Percentiles rank a stretch among this genome's conserved stretches.
phyloP scores from a whole-genome alignment of 2,797 vertebrate genomes.

The Cheirogaleus major region DNA sequence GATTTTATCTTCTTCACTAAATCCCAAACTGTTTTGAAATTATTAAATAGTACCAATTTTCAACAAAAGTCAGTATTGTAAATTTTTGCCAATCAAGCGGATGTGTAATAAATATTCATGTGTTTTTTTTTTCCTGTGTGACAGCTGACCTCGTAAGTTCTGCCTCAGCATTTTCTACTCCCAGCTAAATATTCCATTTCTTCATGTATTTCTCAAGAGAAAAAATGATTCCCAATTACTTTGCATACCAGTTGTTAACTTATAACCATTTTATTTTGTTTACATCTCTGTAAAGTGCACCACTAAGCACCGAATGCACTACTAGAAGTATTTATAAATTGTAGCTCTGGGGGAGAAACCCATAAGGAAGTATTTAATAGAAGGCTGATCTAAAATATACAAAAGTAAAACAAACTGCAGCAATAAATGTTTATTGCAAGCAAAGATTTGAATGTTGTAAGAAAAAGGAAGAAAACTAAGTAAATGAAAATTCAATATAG shows the following conservation, averaged over 20 bases:
- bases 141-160: neutral
- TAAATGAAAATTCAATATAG: neutral
- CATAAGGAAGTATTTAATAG: slow-evolving; percentile 48
- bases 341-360: neutral
- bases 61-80: neutral
- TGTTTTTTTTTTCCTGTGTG: neutral
- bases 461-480: neutral
- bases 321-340: slow-evolving; percentile 46
- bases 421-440: slow-evolving; percentile 32
- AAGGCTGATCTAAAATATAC: slow-evolving; percentile 29
- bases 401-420: slow-evolving; percentile 43
- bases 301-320: neutral
- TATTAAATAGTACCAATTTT: neutral
- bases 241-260: neutral
- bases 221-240: neutral
- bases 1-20: neutral
- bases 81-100: neutral
- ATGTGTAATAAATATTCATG: neutral
- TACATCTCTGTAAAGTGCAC: neutral
- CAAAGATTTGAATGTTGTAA: neutral
- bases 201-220: neutral
- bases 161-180: neutral
- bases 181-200: neutral
- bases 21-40: neutral
- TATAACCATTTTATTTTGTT: slow-evolving; percentile 28